Evolutionary conservation across 2,797 vertebrate genomes (phyloP).

Genomic region (Ctenopoma kingsleyae): DNA sequence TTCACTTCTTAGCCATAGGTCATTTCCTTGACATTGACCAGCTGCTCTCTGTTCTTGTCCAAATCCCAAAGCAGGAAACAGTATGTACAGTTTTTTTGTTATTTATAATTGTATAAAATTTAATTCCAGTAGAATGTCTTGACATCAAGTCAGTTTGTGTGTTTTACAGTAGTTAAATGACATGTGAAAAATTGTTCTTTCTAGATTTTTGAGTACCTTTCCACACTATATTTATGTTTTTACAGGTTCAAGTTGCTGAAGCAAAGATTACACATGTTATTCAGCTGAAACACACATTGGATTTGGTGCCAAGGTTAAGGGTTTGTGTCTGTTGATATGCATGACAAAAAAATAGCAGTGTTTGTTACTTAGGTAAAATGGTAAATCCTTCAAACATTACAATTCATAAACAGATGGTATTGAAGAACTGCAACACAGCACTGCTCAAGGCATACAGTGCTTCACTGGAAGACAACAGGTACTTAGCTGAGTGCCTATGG

Average conservation of each 20-base stretch:
- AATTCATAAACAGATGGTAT: conserved; percentile 79
- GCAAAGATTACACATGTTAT: conserved; percentile 97
- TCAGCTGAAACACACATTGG: conserved; percentile 95
- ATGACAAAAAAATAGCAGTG: neutral
- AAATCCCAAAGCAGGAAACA: conserved; percentile 97
- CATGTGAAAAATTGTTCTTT: neutral
- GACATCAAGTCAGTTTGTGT: neutral
- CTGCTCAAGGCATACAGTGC: conserved; percentile 91
- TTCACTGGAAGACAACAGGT: conserved; percentile 94
- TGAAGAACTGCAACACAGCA: conserved; percentile 89
- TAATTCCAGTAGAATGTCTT: conserved; percentile 8
- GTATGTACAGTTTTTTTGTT: conserved; percentile 75
- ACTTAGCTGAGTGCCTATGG: conserved; percentile 8
- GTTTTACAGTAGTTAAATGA: neutral
- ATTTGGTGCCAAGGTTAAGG: conserved; percentile 92
- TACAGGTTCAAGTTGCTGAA: conserved; percentile 92
- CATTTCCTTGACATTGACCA: conserved; percentile 97
- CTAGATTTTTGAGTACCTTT: neutral
- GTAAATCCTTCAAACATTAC: neutral
- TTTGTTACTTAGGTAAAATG: conserved; percentile 1
- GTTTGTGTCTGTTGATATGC: conserved; percentile 72
- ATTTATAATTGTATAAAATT: neutral
- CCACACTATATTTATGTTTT: neutral
- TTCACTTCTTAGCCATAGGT: conserved; percentile 87
- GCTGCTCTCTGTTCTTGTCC: conserved; percentile 94